Conservation (phyloP, 2,113 vertebrate genomes). For the Bos indicus region DNA sequence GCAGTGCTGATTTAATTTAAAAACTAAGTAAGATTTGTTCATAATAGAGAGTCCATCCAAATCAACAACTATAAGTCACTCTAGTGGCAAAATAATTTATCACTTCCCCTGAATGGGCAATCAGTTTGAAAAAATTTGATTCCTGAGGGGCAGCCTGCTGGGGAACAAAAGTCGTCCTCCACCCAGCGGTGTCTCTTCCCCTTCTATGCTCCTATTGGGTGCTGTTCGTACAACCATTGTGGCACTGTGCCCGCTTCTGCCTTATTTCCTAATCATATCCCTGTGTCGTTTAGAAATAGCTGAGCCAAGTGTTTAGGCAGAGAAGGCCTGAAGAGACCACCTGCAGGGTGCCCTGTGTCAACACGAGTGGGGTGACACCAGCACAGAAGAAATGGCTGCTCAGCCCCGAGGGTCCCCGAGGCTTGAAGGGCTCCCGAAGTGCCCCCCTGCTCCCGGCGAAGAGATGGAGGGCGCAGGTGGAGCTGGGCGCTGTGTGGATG, state of each 20-base stretch:
- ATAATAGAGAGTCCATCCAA: not conserved
- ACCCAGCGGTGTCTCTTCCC: accelerated
- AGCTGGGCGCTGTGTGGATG: not conserved
- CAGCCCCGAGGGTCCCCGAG: too few species aligned
- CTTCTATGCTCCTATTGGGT: accelerated
- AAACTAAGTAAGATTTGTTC: not conserved
- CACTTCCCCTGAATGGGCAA: not conserved
- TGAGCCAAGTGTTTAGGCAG: not conserved
- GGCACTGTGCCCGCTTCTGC: not conserved
- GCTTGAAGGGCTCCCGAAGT: not conserved
- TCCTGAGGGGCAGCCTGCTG: not conserved
- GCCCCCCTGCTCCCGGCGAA: accelerated
- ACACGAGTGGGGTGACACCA: accelerated
- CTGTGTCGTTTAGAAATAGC: not conserved
- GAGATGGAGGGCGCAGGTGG: not conserved
- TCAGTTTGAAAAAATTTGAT: not conserved
- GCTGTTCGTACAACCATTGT: too few species aligned
- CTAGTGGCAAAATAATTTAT: not conserved
- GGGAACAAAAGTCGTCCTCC: not conserved
- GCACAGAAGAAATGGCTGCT: not conserved
- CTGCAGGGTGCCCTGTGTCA: not conserved
- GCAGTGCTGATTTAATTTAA: not conserved
- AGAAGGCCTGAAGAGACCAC: not conserved
- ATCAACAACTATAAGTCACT: not conserved
- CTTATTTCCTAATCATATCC: not conserved